Evolutionary conservation across 2,113 vertebrate genomes (phyloP).

Genomic region (Ochotona princeps): DNA sequence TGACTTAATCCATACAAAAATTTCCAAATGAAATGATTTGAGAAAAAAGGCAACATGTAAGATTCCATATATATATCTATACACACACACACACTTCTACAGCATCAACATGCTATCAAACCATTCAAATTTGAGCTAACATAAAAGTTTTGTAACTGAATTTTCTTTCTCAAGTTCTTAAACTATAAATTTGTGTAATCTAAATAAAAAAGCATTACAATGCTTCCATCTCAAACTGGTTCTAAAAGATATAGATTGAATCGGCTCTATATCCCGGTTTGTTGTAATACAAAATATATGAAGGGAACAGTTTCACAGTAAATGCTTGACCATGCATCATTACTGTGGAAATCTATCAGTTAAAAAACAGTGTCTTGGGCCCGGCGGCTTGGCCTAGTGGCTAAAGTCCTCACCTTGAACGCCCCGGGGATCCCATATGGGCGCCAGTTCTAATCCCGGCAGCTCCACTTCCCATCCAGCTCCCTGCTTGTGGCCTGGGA

Average conservation of each 20-base stretch:
- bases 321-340: background rate
- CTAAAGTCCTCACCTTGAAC: too few species aligned
- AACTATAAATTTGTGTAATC: background rate
- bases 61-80: background rate
- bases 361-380: background rate
- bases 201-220: background rate
- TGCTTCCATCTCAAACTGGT: background rate
- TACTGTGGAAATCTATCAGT: background rate
- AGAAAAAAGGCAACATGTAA: background rate
- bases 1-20: background rate
- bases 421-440: too few species aligned
- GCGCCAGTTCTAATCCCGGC: too few species aligned
- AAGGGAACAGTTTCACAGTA: background rate
- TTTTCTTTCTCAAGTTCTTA: background rate
- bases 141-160: background rate
- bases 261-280: background rate
- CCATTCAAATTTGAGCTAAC: background rate
- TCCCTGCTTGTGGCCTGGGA: too few species aligned
- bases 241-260: background rate
- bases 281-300: background rate
- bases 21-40: slow-evolving; percentile 2
- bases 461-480: too few species aligned
- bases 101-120: background rate
- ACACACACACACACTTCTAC: background rate
- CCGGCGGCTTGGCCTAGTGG: too few species aligned